A percentile compares a stretch with the other conserved stretches of the same genome.
phyloP scores from a whole-genome alignment of 37 sponge, comb jelly and placozoan genomes.

The Ephydatia muelleri region DNA sequence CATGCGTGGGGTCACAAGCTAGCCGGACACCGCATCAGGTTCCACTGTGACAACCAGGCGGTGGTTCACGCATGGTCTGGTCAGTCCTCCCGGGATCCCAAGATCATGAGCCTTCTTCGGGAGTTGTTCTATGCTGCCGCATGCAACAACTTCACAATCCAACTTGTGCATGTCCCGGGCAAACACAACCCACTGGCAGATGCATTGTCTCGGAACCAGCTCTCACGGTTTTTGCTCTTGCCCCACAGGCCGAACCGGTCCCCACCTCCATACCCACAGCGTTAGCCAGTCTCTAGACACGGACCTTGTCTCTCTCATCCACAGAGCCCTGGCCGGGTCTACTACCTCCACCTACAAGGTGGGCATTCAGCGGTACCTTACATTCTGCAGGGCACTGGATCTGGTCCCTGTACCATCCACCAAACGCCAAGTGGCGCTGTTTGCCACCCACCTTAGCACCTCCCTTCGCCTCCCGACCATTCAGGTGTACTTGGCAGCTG shows the following conservation, averaged over 20 bases:
- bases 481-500: conserved; percentile 33
- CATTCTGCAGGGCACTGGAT: conserved; percentile 8
- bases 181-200: conserved; percentile 34
- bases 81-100: conserved; percentile 34
- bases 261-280: conserved; percentile 34
- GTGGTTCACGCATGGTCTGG: conserved; percentile 29
- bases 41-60: conserved; percentile 46
- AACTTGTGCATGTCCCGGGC: conserved; percentile 21
- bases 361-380: conserved; percentile 10
- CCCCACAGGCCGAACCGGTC: conserved; percentile 20
- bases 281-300: conserved; percentile 6
- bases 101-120: conserved; percentile 16
- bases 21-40: not conserved
- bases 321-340: conserved; percentile 15
- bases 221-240: conserved; percentile 18
- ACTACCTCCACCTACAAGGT: conserved; percentile 26
- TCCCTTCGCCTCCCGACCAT: conserved; percentile 12
- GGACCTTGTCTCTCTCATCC: not conserved
- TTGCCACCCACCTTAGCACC: conserved; percentile 17
- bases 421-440: conserved; percentile 8
- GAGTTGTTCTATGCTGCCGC: conserved; percentile 15
- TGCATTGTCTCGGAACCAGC: conserved; percentile 34
- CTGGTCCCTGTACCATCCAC: conserved; percentile 27
- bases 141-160: conserved; percentile 17
- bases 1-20: conserved; percentile 27